Percentiles rank a stretch among this genome's conserved stretches.
Evolutionary conservation across 2,888 invertebrate genomes (phyloP).

Genomic region (Smittia sp.): DNA sequence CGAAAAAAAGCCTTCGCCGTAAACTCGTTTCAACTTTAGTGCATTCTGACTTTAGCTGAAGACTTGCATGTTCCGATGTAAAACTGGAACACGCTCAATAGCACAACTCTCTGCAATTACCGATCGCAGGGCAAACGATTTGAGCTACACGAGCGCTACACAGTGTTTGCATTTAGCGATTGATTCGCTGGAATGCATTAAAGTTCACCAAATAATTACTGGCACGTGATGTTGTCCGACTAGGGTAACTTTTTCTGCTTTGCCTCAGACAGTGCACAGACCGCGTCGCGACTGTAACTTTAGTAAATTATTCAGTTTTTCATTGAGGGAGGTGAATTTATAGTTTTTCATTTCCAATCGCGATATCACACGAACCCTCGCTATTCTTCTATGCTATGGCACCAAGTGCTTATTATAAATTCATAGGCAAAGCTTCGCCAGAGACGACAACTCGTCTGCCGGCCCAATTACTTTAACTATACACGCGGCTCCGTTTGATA

Average conservation of each 20-base stretch:
- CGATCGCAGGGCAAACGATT: no score
- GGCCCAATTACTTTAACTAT: neutral
- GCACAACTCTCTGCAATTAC: no score
- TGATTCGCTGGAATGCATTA: neutral
- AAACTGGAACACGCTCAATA: no score
- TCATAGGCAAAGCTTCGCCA: neutral
- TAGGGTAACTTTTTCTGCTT: neutral
- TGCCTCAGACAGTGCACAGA: neutral
- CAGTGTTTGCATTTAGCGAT: no score
- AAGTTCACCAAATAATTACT: neutral
- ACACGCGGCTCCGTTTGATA: no score
- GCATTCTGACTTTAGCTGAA: neutral
- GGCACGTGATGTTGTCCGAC: neutral
- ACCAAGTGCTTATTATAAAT: neutral
- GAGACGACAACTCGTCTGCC: slow-evolving; percentile 1
- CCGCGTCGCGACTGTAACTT: neutral
- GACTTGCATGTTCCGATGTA: no score
- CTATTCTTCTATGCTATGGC: neutral
- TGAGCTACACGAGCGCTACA: no score
- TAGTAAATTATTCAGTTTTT: neutral
- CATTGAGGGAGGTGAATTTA: neutral
- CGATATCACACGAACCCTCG: neutral
- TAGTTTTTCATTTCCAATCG: neutral
- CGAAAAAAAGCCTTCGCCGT: neutral
- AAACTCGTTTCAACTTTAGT: neutral